A percentile compares a stretch with the other conserved stretches of the same genome.
Evolutionary conservation across 2,797 vertebrate species (phyloP).

Genomic region (Hypotaenidia philippensis): DNA sequence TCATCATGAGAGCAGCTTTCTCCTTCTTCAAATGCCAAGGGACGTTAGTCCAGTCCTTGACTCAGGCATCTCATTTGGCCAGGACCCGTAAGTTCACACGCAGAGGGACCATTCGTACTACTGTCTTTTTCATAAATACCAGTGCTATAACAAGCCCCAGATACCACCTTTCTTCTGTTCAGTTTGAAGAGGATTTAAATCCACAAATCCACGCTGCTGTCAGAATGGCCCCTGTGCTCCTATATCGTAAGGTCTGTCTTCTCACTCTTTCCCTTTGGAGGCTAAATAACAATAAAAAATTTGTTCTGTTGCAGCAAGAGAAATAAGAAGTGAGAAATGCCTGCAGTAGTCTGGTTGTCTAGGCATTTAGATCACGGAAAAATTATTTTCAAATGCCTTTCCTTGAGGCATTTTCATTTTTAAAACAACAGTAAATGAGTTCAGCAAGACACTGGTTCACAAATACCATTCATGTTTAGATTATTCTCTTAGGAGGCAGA

Average conservation of each 20-base stretch:
- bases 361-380: not conserved
- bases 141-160: not conserved
- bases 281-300: not conserved
- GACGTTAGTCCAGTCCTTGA: not conserved
- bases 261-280: not conserved
- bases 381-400: not conserved
- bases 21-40: not conserved
- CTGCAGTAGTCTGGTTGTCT: not conserved
- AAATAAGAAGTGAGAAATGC: not conserved
- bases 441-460: not conserved
- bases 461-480: not conserved
- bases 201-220: not conserved
- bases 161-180: not conserved
- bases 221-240: not conserved
- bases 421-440: not conserved
- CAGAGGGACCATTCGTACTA: not conserved
- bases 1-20: not conserved
- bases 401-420: not conserved
- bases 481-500: not conserved
- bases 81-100: fast-evolving
- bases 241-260: not conserved
- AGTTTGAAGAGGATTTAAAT: not conserved
- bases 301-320: not conserved
- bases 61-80: not conserved
- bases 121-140: not conserved